Evolutionary conservation across 2,797 vertebrate genomes (phyloP).

Genomic region (Poeciliopsis paucimaculata): DNA sequence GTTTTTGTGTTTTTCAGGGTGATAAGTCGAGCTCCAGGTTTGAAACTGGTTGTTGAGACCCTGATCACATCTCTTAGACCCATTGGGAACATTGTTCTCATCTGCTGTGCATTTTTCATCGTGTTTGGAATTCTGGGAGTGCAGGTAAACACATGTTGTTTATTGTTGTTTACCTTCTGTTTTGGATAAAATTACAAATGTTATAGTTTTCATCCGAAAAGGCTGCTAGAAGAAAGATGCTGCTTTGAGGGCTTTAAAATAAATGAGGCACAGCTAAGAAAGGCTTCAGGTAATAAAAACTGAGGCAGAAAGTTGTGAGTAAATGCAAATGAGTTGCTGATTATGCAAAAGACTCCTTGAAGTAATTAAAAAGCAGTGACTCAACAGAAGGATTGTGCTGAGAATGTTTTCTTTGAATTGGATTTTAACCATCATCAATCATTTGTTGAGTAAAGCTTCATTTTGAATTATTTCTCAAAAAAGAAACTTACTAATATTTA

Average conservation of each 20-base stretch:
- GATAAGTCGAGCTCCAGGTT: slow-evolving; percentile 93
- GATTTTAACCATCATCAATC: slow-evolving; percentile 20
- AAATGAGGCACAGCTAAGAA: slow-evolving; percentile 36
- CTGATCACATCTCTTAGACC: slow-evolving; percentile 94
- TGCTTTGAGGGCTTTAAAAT: slow-evolving; percentile 39
- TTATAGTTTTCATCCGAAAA: slow-evolving; percentile 33
- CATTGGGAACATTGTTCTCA: slow-evolving; percentile 94
- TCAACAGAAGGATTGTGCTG: slow-evolving; percentile 44
- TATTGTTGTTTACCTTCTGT: slow-evolving; percentile 12
- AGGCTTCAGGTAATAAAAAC: slow-evolving; percentile 63
- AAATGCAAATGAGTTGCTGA: slow-evolving; percentile 71
- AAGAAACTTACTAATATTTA: not conserved
- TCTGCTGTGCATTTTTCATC: slow-evolving; percentile 95
- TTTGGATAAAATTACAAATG: slow-evolving; percentile 27
- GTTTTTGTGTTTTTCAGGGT: slow-evolving; percentile 80
- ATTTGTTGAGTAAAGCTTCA: not conserved
- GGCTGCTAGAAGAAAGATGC: slow-evolving; percentile 35
- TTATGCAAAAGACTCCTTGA: slow-evolving; percentile 58
- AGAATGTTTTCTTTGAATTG: slow-evolving; percentile 39
- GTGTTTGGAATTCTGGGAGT: slow-evolving; percentile 95
- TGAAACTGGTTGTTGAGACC: slow-evolving; percentile 96
- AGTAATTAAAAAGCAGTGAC: slow-evolving; percentile 58
- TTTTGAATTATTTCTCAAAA: slow-evolving; percentile 15
- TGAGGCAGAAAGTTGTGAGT: slow-evolving; percentile 46
- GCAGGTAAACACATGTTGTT: slow-evolving; percentile 84